Evolutionary conservation across 2,888 invertebrate species (phyloP), one percentile per base, ranked within the genome.

Genomic region (Polyommatus icarus): DNA sequence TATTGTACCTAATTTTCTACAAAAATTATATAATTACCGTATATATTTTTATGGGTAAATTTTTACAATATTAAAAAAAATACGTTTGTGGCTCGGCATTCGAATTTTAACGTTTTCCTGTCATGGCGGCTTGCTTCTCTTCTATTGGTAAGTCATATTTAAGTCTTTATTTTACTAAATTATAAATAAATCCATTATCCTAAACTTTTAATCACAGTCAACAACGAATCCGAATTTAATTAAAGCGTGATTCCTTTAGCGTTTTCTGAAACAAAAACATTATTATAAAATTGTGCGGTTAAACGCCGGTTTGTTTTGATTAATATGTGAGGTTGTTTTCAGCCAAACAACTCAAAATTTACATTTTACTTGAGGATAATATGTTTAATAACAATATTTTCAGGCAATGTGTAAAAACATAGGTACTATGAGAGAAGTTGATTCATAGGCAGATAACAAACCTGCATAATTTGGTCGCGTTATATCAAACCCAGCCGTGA

Each of bases 231-330:
- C 24, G 20, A 61, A 10, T 61, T 20, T 59, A 57, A 61, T 36
- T 71, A 36, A 36, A 36, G 18, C n/a, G 18, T 18, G 32, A 71
- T 72, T 72, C 40, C 18, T 12, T 71, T 72, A 72, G 18, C 72
- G 72, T 72, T 40, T 72, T 72, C 72, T 72, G 72, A 40, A 72
- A 72, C 67, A 67, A 67, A 67, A 67, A 18, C 29, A 67, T 32
- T 24, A 61, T 61, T 61, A 24, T 12, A 67, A 67, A 15, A 29
- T 67, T 5, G 24, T 5, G 32, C 18, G 15, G 24, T 32, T 67
- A 15, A 61, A 32, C 18, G 32, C 18, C 67, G 29, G 24, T 67
- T 67, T 32, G 5, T 29, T 67, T 67, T 67, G 67, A 24, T 67
- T 67, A 5, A 15, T 67, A 15, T 67, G 67, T 4, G 24, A 59